Percentiles rank a stretch among this genome's conserved stretches.
Evolutionary conservation across 2,888 invertebrate species (phyloP).

Genomic region (Barypeithes pellucidus): DNA sequence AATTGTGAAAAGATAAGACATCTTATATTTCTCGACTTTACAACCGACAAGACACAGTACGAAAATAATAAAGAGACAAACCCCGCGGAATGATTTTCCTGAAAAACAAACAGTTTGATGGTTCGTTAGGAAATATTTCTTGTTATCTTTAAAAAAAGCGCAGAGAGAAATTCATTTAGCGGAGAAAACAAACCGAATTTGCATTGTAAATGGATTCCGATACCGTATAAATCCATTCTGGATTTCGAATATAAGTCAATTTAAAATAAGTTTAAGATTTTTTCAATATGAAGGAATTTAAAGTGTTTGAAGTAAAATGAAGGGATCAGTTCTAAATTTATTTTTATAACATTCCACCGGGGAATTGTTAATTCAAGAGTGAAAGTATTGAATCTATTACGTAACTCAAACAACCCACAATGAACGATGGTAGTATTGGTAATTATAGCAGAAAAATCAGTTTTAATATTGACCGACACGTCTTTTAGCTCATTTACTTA

Average conservation of each 20-base stretch:
- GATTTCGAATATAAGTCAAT: neutral
- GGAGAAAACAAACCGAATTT: slow-evolving; percentile 4
- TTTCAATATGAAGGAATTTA: too few relatives aligned
- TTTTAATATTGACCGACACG: neutral
- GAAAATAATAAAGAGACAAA: slow-evolving; percentile 14
- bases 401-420: too few relatives aligned
- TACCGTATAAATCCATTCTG: neutral
- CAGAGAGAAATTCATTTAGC: slow-evolving; percentile 4
- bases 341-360: too few relatives aligned
- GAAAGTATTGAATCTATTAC: too few relatives aligned
- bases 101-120: slow-evolving; percentile 19
- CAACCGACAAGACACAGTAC: neutral
- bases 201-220: slow-evolving; percentile 1
- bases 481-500: neutral
- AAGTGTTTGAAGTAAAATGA: too few relatives aligned
- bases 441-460: too few relatives aligned
- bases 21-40: neutral
- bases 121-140: slow-evolving; percentile 37
- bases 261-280: too few relatives aligned
- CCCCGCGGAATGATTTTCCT: neutral
- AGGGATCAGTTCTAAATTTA: too few relatives aligned
- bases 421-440: too few relatives aligned
- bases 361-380: too few relatives aligned
- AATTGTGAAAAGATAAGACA: too few relatives aligned
- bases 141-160: slow-evolving; percentile 4